Evolutionary conservation across 1,140 invertebrate species (phyloP).

Genomic region (Carposina sasakii): DNA sequence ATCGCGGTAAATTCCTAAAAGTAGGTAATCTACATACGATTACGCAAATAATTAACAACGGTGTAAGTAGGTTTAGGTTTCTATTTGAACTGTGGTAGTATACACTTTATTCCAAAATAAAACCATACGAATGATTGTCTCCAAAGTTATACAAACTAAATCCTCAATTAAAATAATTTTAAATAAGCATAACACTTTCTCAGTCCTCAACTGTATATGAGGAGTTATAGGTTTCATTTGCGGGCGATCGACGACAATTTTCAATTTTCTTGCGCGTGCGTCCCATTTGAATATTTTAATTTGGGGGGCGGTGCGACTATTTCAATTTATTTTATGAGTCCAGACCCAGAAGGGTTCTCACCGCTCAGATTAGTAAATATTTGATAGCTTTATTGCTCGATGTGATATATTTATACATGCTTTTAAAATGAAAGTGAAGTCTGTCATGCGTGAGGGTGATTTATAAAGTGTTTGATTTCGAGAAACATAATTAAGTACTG

Average conservation of each 20-base stretch:
- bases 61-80: no score
- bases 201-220: conserved; percentile 48
- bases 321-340: conserved; percentile 72
- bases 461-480: conserved; percentile 17
- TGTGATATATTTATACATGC: conserved; percentile 57
- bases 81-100: no score
- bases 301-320: conserved; percentile 70
- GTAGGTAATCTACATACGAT: no score
- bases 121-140: no score
- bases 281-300: conserved; percentile 73
- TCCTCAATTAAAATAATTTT: no score
- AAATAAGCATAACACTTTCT: no score
- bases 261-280: conserved; percentile 72
- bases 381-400: conserved; percentile 69
- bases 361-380: conserved; percentile 68
- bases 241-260: conserved; percentile 71
- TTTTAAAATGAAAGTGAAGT: conserved; percentile 41
- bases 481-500: no score
- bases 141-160: no score
- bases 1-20: no score
- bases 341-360: conserved; percentile 60
- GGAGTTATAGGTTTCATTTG: conserved; percentile 72
- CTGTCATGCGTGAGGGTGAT: conserved; percentile 11
- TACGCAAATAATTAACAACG: no score
- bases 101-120: no score